phyloP scores from a whole-genome alignment of 2,113 vertebrate species.

The Chloropsis cyanopogon region DNA sequence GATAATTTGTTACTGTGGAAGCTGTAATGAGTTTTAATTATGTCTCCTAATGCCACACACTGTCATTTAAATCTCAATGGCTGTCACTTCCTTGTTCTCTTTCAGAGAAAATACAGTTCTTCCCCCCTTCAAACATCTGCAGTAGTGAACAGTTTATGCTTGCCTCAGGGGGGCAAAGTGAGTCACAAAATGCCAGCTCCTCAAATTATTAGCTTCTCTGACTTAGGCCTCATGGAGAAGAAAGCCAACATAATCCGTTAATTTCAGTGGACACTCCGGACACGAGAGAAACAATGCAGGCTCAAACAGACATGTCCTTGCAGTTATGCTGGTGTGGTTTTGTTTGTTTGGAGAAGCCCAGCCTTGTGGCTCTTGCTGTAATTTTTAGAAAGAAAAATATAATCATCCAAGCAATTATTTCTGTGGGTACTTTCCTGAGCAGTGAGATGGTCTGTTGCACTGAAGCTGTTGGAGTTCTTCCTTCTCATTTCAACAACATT shows the following conservation, averaged over 20 bases:
- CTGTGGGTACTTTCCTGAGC: neutral
- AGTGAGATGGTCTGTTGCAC: neutral
- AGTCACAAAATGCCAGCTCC: constrained; percentile 26
- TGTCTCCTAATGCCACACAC: constrained; percentile 19
- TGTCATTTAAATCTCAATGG: constrained; percentile 67
- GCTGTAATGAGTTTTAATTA: constrained; percentile 55
- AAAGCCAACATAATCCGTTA: neutral
- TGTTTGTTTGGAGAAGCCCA: neutral
- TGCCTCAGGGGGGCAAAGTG: neutral
- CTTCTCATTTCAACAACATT: neutral
- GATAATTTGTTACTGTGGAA: constrained; percentile 47
- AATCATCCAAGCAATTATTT: neutral
- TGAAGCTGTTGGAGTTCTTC: neutral
- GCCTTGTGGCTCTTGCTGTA: neutral
- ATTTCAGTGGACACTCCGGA: neutral
- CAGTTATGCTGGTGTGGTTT: neutral
- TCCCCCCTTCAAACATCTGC: constrained; percentile 39
- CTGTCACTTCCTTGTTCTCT: constrained; percentile 15
- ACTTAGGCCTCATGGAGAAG: neutral
- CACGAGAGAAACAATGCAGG: neutral
- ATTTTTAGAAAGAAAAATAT: neutral
- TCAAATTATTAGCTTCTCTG: constrained; percentile 17
- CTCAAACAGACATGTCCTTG: neutral
- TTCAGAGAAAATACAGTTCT: constrained; percentile 32
- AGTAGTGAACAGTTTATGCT: constrained; percentile 37